Evolutionary conservation across 1,140 invertebrate genomes (phyloP), one percentile per base, ranked within the genome.

Genomic region (Diachasmimorpha longicaudata): DNA sequence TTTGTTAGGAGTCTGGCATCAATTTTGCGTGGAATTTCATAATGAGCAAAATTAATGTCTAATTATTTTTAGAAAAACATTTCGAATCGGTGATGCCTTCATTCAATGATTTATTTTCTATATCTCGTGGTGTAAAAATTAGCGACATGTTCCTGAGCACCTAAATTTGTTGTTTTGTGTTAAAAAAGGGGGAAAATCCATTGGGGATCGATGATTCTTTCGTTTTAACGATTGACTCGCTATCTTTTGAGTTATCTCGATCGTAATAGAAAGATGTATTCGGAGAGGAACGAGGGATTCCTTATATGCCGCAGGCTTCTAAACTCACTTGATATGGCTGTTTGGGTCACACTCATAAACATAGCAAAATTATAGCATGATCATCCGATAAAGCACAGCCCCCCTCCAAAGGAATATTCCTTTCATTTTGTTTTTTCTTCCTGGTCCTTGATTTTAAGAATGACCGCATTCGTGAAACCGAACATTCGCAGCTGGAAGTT

Each of bases 271-370:
- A 63, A 63, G 21, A 63, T 63, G 2, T 52, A 52, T 63, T 3
- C 31, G 2, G 31, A 31, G 31, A 31, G 31, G 31, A 2, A 31
- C 31, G 31, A 31, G 31, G 6, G 31, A 31, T 3, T 2, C 31
- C 31, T 6, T 6, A 3, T 31, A 31, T 31, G 31, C 31, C 31
- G 2, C 37, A 16, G 48, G 6, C 48, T 16, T 70, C 74, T 75
- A 75, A 63, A 75, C 70, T 70, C 67, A 46, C 67, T 36, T 16
- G n/a, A 31, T 70, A 9, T 55, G 71, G 55, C 16, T 63, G 19
- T 23, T 58, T 46, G 55, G 74, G 67, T 70, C 46, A 75, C 67
- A 70, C 67, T 44, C 48, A 75, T 70, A 75, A 75, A 75, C 68
- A 42, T 55, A 14, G 37, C 46, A 58, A 75, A 75, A 70, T 75